Evolutionary conservation across 2,797 vertebrate genomes (phyloP), one percentile per base, ranked within the genome.

Genomic region (Enteromius mattozi): DNA sequence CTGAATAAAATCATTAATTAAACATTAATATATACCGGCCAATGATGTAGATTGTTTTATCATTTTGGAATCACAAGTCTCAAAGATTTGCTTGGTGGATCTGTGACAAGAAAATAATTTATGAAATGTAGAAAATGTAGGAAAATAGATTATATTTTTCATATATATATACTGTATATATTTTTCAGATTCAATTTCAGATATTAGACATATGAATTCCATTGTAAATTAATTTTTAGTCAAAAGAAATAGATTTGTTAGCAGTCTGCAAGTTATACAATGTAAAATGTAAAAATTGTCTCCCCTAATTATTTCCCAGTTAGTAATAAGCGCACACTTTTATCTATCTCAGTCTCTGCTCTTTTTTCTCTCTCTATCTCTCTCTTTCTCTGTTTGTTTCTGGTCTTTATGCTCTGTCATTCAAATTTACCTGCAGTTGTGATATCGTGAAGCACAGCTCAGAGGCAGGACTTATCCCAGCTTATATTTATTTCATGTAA

Each of bases 341-440:
- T 30, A 24, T 81, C 49, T 37, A 30, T 51, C 63, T 35, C 51
- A 70, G 37, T 78, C 75, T n/a, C 21, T 14, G 27, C 40, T 77
- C 70, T 71, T 35, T 81, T 49, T 71, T 13, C 37, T 45, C 42
- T 45, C 42, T 69, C 4, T 66, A 21, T 47, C 61, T 56, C 61
- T 27, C 19, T 82, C 33, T 45, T 21, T 71, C 35, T 92, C 87
- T 82, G 89, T 59, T 92, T 91, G 92, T 88, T 88, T 91, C 87
- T 81, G 90, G 87, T 92, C 92, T 91, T 93, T 92, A 92, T 94
- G 90, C 91, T 54, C 83, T 92, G 93, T 92, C 94, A 91, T 90
- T 94, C 92, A 93, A 93, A 95, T 93, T 94, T 93, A 94, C 94
- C 93, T 94, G 92, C 92, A 92, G 91, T 93, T 90, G 92, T 91